Percentiles rank a stretch among this genome's conserved stretches.
Evolutionary conservation across 2,888 invertebrate genomes (phyloP).

Genomic region (Fabriciana adippe): DNA sequence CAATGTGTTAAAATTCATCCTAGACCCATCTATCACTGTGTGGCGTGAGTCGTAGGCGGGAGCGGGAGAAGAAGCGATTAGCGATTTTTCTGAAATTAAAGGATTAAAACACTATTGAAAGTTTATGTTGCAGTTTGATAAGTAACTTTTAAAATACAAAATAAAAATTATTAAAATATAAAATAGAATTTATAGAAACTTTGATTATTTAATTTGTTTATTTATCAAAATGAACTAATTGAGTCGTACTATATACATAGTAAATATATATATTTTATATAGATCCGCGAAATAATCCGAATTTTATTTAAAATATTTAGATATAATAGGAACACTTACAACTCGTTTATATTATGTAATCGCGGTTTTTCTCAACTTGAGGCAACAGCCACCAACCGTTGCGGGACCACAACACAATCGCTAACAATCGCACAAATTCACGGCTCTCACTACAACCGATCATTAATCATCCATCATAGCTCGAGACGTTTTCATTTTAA

Average conservation of each 20-base stretch:
- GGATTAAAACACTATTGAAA: no score
- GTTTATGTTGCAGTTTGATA: no score
- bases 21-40: slow-evolving; percentile 50
- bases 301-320: no score
- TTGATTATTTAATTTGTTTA: no score
- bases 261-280: no score
- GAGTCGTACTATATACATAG: no score
- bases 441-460: slow-evolving; percentile 54
- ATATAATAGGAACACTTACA: no score
- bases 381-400: slow-evolving; percentile 43
- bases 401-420: slow-evolving; percentile 53
- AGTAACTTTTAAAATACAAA: no score
- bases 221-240: no score
- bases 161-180: no score
- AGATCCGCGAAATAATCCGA: no score
- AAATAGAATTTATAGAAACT: no score
- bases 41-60: slow-evolving; percentile 32
- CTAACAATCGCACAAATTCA: slow-evolving; percentile 59
- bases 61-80: slow-evolving; percentile 24
- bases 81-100: background rate
- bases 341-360: background rate
- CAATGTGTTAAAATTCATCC: slow-evolving; percentile 60
- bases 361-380: slow-evolving; percentile 31
- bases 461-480: slow-evolving; percentile 65
- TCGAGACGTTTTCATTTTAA: slow-evolving; percentile 20